Conservation (phyloP, 35 echinoderm and acorn worm genomes). For the Eucidaris tribuloides region DNA sequence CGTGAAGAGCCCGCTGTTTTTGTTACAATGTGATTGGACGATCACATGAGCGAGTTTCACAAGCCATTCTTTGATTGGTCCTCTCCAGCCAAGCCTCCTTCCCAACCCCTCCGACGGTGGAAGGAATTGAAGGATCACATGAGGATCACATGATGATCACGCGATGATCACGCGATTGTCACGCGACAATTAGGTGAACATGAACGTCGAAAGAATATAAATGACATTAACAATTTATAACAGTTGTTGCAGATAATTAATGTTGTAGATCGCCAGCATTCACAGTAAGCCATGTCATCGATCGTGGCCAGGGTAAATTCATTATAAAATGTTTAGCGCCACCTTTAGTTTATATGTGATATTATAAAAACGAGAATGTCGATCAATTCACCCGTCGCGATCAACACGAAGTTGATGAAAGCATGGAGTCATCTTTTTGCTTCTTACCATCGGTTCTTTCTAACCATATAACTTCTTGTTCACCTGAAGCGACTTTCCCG, state of each 20-base stretch:
- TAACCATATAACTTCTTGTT: conserved; percentile 15
- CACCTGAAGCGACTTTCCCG: neutral
- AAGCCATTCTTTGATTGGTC: conserved; percentile 27
- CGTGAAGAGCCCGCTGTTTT: neutral
- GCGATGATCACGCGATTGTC: neutral
- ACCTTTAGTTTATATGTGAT: neutral
- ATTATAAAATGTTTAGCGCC: neutral
- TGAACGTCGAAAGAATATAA: neutral
- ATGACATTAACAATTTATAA: neutral
- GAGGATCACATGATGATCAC: neutral
- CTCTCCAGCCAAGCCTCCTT: conserved; percentile 30
- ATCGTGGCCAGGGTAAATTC: neutral
- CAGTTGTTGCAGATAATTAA: neutral
- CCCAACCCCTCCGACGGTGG: neutral
- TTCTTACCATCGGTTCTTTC: neutral
- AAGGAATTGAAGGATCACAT: conserved; percentile 23
- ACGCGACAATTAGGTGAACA: neutral
- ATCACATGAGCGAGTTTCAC: neutral
- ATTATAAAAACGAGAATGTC: neutral
- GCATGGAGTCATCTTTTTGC: neutral
- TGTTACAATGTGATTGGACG: neutral
- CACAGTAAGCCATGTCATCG: neutral
- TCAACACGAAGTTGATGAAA: conserved; percentile 14
- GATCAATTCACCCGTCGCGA: no score
- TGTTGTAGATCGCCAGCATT: conserved; percentile 31